Evolutionary conservation across 2,888 invertebrate species (phyloP).

Genomic region (Bombylius discolor): DNA sequence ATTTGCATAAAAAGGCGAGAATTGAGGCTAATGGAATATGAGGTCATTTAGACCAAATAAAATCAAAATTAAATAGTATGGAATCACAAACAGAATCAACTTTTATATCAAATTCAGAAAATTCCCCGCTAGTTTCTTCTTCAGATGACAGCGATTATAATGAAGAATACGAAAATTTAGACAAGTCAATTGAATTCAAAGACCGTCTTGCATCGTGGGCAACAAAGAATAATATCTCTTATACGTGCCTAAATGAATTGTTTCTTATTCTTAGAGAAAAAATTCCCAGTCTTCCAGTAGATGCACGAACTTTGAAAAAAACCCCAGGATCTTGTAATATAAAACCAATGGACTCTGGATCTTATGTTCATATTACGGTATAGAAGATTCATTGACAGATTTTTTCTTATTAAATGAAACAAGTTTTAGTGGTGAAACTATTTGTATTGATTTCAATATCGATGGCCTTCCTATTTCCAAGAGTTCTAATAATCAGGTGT

Average conservation of each 20-base stretch:
- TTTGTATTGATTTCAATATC: conserved; percentile 6
- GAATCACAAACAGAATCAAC: no score
- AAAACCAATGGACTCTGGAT: background rate
- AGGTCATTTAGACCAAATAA: no score
- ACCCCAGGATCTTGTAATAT: background rate
- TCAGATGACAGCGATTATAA: no score
- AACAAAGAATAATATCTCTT: background rate
- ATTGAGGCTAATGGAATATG: no score
- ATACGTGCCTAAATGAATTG: background rate
- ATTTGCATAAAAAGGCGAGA: no score
- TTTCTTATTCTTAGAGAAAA: background rate
- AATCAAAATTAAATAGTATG: no score
- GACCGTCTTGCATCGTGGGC: background rate
- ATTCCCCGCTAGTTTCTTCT: no score
- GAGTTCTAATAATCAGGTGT: conserved; percentile 9
- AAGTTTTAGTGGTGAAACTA: background rate
- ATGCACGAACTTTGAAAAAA: background rate
- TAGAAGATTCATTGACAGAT: background rate
- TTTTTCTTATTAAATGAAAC: background rate
- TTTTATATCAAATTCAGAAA: no score
- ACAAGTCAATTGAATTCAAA: no score
- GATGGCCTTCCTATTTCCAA: conserved; percentile 9
- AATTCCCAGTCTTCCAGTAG: background rate
- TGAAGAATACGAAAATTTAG: no score
- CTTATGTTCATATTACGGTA: background rate